Base-by-base conservation (phyloP, 2,113 vertebrate species). In the Rhabdornis inornatus region DNA sequence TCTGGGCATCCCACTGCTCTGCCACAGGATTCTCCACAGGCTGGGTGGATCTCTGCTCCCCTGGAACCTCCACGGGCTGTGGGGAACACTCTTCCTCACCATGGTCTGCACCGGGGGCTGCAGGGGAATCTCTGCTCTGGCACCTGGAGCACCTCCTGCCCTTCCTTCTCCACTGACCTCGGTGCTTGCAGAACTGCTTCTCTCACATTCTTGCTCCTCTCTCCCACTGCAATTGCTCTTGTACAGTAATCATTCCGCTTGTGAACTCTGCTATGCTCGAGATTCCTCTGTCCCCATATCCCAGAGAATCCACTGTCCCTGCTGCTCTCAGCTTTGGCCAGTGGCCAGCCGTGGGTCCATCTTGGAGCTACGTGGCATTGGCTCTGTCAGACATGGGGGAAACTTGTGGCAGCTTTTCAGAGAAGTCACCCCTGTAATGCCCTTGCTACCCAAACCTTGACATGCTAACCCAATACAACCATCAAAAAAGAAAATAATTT, bases 281-380 rank as follows among this genome's bases (percentile, higher is more conserved):
- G 52, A 50, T 60, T 8, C 52, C 35, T 28, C 31, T 3, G 3
- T 35, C 2, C 0, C 10, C 49, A 15, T 49, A 49, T 23, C 47
- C 16, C 45, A 25, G 52, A 70, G 50, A 56, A 65, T 9, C 50
- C 35, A 31, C 31, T 3, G 3, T 28, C 2, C 0, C 9, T 56
- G 18, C 6, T 40, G 21, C 20, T 23, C 28, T 76, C 9, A 5
- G 13, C 21, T 61, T 44, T 39, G 52, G 5, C n/a, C 61, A 47
- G 14, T 1, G 4, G 30, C 44, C 49, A 57, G 14, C 2, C 0
- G 1, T 2, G 21, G 13, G 4, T 39, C 39, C 10, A 2, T 49
- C 50, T 53, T n/a, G 49, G 9, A 78, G 24, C 7, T 2, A 3
- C 2, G 4, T 78, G 76, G 12, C 35, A 40, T 21, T 55, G 45